These are phyloP conservation scores for Andrena trimmerana DNA, from an alignment of 2,888 invertebrate genomes.

Conservation along the genomic window DNA sequence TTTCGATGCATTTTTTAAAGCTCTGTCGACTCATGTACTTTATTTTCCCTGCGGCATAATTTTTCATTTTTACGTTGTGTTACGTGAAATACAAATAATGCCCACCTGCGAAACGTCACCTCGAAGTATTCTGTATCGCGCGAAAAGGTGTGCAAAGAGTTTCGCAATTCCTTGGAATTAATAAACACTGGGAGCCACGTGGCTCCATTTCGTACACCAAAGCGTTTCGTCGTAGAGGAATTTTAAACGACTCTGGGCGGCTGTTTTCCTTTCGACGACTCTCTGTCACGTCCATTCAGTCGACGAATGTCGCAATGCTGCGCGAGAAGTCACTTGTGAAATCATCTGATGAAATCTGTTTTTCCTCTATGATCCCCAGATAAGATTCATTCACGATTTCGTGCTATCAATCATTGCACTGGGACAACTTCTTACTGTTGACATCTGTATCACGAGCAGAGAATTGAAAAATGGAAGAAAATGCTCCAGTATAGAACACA, in stretches of 20 bases:
- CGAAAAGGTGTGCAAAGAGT: neutral
- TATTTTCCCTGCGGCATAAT: too few species aligned
- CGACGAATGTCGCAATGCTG: constrained; percentile 27
- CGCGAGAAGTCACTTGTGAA: constrained; percentile 35
- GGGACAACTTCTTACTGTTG: too few species aligned
- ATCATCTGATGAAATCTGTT: constrained; percentile 41
- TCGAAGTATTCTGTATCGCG: too few species aligned
- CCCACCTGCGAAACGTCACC: too few species aligned
- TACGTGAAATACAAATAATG: too few species aligned
- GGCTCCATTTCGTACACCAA: neutral
- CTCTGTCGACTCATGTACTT: too few species aligned
- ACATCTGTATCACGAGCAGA: too few species aligned
- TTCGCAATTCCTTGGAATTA: neutral
- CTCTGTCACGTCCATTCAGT: constrained; percentile 28
- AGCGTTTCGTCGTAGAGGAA: constrained; percentile 1
- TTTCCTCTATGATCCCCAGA: constrained; percentile 23
- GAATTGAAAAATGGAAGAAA: too few species aligned
- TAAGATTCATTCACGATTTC: constrained; percentile 37
- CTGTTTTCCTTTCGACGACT: constrained; percentile 23
- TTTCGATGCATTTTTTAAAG: neutral
- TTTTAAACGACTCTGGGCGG: constrained; percentile 7
- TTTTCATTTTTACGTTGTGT: too few species aligned
- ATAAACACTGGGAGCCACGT: neutral
- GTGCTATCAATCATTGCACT: neutral
- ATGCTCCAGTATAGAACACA: too few species aligned